These are phyloP conservation scores for Mastomys natalensis DNA, from an alignment of 2,113 vertebrate genomes.

Conservation along the genomic window DNA sequence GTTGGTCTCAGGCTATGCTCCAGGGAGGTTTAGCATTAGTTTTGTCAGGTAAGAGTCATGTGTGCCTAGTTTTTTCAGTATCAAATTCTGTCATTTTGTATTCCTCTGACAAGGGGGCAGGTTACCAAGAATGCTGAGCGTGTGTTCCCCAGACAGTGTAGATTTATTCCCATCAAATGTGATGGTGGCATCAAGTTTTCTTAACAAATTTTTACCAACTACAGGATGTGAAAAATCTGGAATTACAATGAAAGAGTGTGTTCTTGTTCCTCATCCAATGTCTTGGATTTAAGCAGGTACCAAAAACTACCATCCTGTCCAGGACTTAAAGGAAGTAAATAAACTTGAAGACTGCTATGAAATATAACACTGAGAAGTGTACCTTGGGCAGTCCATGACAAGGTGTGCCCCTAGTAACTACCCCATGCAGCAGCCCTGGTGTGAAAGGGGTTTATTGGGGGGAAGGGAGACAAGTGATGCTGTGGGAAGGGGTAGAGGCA, in stretches of 20 bases:
- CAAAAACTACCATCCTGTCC: no score
- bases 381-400: no score
- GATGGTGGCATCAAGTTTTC: background rate
- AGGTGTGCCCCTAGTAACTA: no score
- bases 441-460: no score
- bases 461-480: no score
- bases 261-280: background rate
- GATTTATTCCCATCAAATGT: background rate
- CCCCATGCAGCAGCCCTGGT: no score
- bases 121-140: background rate
- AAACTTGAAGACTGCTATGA: no score
- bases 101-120: background rate
- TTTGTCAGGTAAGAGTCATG: background rate
- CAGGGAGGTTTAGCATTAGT: background rate
- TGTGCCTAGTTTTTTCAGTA: background rate
- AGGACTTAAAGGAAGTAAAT: no score
- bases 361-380: no score
- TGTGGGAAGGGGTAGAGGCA: no score
- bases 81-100: background rate
- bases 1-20: background rate
- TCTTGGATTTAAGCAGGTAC: no score
- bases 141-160: background rate
- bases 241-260: background rate
- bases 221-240: background rate
- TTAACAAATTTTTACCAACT: background rate